These are phyloP conservation scores for Drosophila fuyamai DNA, from an alignment of 1,140 invertebrate genomes.

Conservation along the genomic window DNA sequence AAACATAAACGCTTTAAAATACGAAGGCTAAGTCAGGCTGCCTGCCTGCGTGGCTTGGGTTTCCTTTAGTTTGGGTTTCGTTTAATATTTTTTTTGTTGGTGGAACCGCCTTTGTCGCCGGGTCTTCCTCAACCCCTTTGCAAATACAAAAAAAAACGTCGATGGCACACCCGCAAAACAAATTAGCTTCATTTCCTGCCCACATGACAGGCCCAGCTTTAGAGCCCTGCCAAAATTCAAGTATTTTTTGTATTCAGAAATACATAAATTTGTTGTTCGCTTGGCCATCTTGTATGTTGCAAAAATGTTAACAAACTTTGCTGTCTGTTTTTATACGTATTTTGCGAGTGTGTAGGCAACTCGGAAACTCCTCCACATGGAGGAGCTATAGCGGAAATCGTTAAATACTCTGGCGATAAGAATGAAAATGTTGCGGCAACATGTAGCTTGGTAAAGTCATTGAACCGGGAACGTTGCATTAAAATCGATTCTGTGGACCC, in stretches of 20 bases:
- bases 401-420: constrained; percentile 66
- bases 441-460: constrained; percentile 63
- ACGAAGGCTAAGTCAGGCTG: constrained; percentile 19
- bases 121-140: constrained; percentile 37
- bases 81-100: constrained; percentile 18
- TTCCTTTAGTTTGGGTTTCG: constrained; percentile 44
- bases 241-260: constrained; percentile 48
- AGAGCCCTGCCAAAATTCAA: constrained; percentile 65
- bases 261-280: constrained; percentile 39
- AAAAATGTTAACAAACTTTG: constrained; percentile 31
- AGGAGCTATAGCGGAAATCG: constrained; percentile 64
- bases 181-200: constrained; percentile 81
- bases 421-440: constrained; percentile 64
- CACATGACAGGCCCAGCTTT: constrained; percentile 64
- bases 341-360: constrained; percentile 57
- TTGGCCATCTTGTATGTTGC: constrained; percentile 35
- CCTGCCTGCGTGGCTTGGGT: constrained; percentile 18
- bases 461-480: constrained; percentile 51
- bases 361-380: constrained; percentile 47
- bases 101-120: constrained; percentile 24
- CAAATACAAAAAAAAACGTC: neutral
- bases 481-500: constrained; percentile 68
- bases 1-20: constrained; percentile 50
- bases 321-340: constrained; percentile 11
- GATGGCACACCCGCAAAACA: constrained; percentile 71